These are phyloP conservation scores for Pegea sp. DNA, from an alignment of 23 tunicate genomes.

Conservation along the genomic window DNA sequence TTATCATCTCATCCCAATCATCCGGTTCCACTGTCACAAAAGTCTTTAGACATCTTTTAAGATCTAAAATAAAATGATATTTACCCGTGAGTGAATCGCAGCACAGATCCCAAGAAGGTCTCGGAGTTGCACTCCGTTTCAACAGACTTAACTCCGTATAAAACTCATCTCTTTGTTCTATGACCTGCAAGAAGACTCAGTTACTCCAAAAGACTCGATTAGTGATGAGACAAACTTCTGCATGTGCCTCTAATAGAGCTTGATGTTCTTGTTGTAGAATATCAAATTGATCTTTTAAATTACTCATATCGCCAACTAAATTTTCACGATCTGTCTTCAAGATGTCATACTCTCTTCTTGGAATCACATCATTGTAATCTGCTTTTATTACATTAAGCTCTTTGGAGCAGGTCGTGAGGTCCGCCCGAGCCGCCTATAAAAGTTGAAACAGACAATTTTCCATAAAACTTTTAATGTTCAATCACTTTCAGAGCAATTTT, in stretches of 20 bases:
- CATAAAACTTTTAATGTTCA: neutral
- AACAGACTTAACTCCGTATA: constrained; percentile 67
- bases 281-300: constrained; percentile 16
- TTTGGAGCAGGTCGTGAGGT: constrained; percentile 40
- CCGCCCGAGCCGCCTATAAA: constrained; percentile 56
- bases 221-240: constrained; percentile 30
- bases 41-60: neutral
- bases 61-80: neutral
- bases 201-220: neutral
- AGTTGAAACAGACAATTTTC: neutral
- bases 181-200: constrained; percentile 13
- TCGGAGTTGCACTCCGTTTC: constrained; percentile 67
- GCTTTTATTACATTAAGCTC: constrained; percentile 76
- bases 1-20: constrained; percentile 43
- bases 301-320: constrained; percentile 24
- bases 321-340: constrained; percentile 32
- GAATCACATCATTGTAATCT: constrained; percentile 85
- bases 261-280: constrained; percentile 64
- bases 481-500: constrained; percentile 54
- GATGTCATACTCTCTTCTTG: constrained; percentile 50
- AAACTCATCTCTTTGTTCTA: constrained; percentile 59
- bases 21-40: constrained; percentile 43
- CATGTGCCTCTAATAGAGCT: constrained; percentile 64
- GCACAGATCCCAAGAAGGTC: constrained; percentile 68
- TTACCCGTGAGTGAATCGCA: constrained; percentile 43